phyloP scores from a whole-genome alignment of 2,113 vertebrate genomes.

The Monopterus albus region DNA sequence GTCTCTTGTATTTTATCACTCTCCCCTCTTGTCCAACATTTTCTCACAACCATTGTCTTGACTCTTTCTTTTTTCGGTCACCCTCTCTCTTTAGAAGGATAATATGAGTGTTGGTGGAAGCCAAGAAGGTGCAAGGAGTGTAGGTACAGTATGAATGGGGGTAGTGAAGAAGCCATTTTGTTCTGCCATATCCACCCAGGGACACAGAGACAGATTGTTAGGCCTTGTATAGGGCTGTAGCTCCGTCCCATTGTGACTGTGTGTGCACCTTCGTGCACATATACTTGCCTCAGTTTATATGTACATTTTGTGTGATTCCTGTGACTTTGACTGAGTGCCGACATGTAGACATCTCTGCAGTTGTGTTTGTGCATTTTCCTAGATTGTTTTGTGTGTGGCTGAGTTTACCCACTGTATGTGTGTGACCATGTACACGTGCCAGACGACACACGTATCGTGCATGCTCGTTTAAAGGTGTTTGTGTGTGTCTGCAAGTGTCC shows the following conservation, averaged over 20 bases:
- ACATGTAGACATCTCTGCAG: slow-evolving; percentile 34
- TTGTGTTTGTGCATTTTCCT: neutral
- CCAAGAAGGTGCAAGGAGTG: neutral
- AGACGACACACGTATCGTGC: slow-evolving; percentile 39
- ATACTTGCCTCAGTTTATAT: slow-evolving; percentile 4
- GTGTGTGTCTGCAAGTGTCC: slow-evolving; percentile 85
- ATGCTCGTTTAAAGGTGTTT: slow-evolving; percentile 54
- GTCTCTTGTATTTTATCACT: neutral
- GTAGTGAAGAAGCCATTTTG: slow-evolving; percentile 57
- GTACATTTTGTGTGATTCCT: slow-evolving; percentile 18
- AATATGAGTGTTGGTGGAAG: slow-evolving; percentile 70
- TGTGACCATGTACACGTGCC: neutral
- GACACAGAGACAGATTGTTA: slow-evolving; percentile 75
- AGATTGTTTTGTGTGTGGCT: neutral
- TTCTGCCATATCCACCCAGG: slow-evolving; percentile 58
- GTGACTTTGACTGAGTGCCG: slow-evolving; percentile 58
- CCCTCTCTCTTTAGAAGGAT: slow-evolving; percentile 54
- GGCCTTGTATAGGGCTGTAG: slow-evolving; percentile 83
- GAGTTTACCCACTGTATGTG: neutral
- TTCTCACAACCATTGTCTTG: no score
- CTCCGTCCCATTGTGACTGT: slow-evolving; percentile 45
- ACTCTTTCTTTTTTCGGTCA: neutral
- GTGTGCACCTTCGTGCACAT: slow-evolving; percentile 13
- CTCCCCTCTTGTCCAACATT: neutral
- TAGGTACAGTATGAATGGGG: neutral